Percentiles rank a stretch among this genome's conserved stretches.
Evolutionary conservation across 2,113 vertebrate species (phyloP).

Genomic region (Alectura lathami): DNA sequence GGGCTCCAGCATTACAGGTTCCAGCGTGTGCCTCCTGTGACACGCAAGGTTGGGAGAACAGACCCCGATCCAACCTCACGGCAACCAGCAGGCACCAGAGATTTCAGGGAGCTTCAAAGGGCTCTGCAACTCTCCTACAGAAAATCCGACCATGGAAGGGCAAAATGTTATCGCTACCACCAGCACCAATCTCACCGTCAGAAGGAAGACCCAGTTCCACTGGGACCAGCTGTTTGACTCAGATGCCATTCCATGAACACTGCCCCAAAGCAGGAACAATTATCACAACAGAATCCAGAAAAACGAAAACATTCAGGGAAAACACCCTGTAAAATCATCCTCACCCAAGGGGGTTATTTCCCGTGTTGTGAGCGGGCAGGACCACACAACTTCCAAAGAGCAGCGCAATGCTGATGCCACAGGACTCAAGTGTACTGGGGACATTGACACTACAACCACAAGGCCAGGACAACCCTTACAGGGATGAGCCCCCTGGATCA

Average conservation of each 20-base stretch:
- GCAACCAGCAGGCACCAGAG: not conserved
- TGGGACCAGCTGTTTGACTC: accelerated
- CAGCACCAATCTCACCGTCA: not conserved
- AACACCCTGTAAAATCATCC: not conserved
- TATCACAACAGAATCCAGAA: not conserved
- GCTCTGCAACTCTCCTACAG: not conserved
- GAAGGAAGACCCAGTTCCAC: not conserved
- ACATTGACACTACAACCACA: not conserved
- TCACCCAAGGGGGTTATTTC: not conserved
- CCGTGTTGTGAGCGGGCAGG: accelerated
- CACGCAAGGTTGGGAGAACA: not conserved
- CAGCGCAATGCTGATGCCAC: not conserved
- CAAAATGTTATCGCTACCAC: not conserved
- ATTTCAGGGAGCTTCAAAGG: not conserved
- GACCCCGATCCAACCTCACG: not conserved
- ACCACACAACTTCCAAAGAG: not conserved
- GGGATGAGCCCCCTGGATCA: not conserved
- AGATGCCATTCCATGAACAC: not conserved
- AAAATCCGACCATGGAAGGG: not conserved
- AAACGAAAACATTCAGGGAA: not conserved
- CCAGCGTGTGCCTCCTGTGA: accelerated
- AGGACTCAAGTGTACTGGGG: accelerated
- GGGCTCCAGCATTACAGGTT: too few relatives aligned
- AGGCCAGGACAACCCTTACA: not conserved
- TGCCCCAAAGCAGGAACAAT: not conserved